Evolutionary conservation across 2,113 vertebrate genomes (phyloP).

Genomic region (Ptyas mucosa): DNA sequence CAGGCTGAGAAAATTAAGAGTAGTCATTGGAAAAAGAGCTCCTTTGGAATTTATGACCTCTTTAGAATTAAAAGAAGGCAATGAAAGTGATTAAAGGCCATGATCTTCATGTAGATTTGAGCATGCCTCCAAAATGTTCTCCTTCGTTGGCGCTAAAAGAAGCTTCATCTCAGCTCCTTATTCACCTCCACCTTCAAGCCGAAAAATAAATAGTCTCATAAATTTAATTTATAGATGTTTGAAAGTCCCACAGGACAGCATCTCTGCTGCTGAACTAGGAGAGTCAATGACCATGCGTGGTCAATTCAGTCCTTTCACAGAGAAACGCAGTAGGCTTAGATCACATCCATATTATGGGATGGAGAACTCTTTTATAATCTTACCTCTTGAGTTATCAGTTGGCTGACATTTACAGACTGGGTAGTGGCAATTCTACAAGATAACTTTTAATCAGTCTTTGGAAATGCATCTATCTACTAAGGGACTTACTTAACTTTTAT

Average conservation of each 20-base stretch:
- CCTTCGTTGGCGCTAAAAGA: neutral
- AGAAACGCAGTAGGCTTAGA: neutral
- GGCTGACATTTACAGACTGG: neutral
- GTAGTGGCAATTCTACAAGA: neutral
- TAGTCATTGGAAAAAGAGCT: neutral
- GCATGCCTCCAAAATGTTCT: neutral
- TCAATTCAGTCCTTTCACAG: neutral
- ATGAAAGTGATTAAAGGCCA: neutral
- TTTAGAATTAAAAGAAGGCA: neutral
- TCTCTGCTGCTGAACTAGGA: neutral
- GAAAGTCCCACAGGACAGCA: neutral
- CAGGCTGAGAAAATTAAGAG: neutral
- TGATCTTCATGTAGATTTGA: neutral
- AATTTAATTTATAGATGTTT: neutral
- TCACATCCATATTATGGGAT: neutral
- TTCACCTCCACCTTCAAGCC: neutral
- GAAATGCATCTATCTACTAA: neutral
- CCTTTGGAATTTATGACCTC: neutral
- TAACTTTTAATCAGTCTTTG: neutral
- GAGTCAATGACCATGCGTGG: neutral
- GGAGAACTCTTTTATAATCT: neutral
- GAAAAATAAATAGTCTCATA: neutral
- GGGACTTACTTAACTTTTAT: neutral
- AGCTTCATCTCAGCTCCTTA: neutral
- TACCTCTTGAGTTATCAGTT: neutral